Base-by-base conservation (phyloP, 2,888 invertebrate species). In the Eristalinus aeneus region DNA sequence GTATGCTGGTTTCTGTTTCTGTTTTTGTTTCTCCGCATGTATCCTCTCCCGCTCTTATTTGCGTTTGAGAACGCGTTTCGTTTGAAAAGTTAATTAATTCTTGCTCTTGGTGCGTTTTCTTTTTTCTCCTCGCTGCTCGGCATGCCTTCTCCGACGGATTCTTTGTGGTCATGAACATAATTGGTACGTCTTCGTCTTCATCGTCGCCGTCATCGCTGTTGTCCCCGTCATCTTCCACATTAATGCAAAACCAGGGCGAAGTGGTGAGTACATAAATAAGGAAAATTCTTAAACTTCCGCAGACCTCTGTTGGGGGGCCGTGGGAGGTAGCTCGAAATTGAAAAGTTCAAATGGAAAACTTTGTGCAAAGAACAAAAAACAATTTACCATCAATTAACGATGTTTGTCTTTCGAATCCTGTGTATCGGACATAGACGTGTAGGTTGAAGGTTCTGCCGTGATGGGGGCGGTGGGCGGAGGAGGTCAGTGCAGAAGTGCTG, bases 231-330 rank as follows among this genome's bases (percentile, higher is more conserved):
- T 56, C 22, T 8, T 10, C 39, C 53, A 61, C 23, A 22, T 61
- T 46, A 53, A 68, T 68, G 67, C 27, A 39, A 56, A 88, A 89
- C 89, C 88, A 92, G 92, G 91, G 92, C 91, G 88, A 92, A 92
- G 88, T 92, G 92, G 93, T 92, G 89, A 91, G 93, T 91, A 89
- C 65, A 69, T 53, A 69, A 54, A 71, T 65, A 65, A 75, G 56
- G 39, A 67, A 54, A 22, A 61, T 56, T 61, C 53, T 36, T 53
- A 27, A 71, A 81, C 60, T 46, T 67, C 34, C 12, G 16, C 36
- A 12, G 65, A 16, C 36, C 53, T 9, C 58, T 2, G 5, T 8
- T 1, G 16, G n/a, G 39, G 5, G 36, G 10, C 12, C 31, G 12
- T 31, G 65, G 67, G 23, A n/a, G 34, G 31, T 2, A 4, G 53